These are phyloP conservation scores for Caenorhabditis angaria DNA, from an alignment of 2,888 invertebrate genomes.

Conservation along the genomic window DNA sequence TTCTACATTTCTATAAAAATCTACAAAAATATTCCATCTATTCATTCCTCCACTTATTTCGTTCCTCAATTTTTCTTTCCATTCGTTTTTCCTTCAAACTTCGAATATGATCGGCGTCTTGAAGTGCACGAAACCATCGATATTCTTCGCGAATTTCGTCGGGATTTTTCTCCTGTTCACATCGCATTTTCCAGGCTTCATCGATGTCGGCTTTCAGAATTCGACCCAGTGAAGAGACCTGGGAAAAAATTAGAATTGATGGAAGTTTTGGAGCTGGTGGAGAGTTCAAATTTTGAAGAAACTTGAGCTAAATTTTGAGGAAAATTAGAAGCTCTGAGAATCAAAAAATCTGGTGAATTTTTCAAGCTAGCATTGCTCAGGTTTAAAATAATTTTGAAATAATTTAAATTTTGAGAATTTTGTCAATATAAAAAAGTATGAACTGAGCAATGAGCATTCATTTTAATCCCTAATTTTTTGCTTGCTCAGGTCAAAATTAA, in stretches of 20 bases:
- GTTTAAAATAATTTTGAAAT: no score
- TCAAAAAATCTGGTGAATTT: no score
- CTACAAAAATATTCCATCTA: neutral
- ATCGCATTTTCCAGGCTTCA: constrained; percentile 51
- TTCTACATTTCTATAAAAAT: neutral
- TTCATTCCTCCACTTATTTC: constrained; percentile 36
- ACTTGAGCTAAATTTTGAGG: no score
- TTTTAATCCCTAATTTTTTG: no score
- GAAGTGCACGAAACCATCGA: constrained; percentile 52
- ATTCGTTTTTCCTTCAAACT: constrained; percentile 38
- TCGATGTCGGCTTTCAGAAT: constrained; percentile 63
- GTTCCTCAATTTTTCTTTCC: constrained; percentile 26
- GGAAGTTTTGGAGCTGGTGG: no score
- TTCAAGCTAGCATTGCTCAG: no score
- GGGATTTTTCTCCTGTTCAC: constrained; percentile 38
- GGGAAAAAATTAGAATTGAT: constrained; percentile 2
- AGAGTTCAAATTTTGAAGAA: no score
- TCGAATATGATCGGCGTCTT: constrained; percentile 46
- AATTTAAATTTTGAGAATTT: no score
- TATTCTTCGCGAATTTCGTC: constrained; percentile 61
- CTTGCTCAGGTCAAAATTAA: no score
- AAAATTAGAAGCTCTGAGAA: no score
- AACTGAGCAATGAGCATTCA: no score
- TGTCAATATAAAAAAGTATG: no score
- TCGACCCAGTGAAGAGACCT: constrained; percentile 50